phyloP scores from a whole-genome alignment of 2,113 vertebrate genomes.

The Tichodroma muraria region DNA sequence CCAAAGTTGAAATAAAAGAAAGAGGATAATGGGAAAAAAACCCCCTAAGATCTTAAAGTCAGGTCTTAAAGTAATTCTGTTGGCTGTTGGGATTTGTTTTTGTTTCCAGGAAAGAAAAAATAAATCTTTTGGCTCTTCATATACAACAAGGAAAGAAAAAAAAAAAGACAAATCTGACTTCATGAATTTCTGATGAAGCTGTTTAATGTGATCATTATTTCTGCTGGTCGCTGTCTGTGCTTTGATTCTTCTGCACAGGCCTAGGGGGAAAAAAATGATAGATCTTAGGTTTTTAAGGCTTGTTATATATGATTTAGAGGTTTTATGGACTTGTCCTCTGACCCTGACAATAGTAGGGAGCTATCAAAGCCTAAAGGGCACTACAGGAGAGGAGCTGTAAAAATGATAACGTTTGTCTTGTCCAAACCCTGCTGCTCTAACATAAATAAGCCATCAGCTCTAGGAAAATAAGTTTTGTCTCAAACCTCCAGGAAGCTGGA shows the following conservation, averaged over 20 bases:
- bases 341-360: slow-evolving; percentile 37
- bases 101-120: background rate
- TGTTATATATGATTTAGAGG: slow-evolving; percentile 49
- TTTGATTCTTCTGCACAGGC: slow-evolving; percentile 34
- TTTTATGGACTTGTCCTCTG: slow-evolving; percentile 68
- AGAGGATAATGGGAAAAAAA: background rate
- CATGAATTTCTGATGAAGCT: slow-evolving; percentile 66
- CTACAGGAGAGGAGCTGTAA: slow-evolving; percentile 41
- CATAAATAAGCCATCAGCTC: slow-evolving; percentile 28
- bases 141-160: background rate
- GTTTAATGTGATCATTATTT: slow-evolving; percentile 52
- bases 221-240: slow-evolving; percentile 16
- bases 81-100: background rate
- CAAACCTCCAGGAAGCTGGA: background rate
- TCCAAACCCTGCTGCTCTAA: slow-evolving; percentile 21
- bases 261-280: background rate
- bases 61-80: background rate
- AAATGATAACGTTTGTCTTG: slow-evolving; percentile 32
- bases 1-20: background rate
- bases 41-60: background rate
- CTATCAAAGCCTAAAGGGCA: slow-evolving; percentile 45
- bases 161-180: slow-evolving; percentile 14
- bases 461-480: background rate
- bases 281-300: slow-evolving; percentile 32
- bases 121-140: background rate